Evolutionary conservation across 1,140 invertebrate species (phyloP).

Genomic region (Whitmania pigra): DNA sequence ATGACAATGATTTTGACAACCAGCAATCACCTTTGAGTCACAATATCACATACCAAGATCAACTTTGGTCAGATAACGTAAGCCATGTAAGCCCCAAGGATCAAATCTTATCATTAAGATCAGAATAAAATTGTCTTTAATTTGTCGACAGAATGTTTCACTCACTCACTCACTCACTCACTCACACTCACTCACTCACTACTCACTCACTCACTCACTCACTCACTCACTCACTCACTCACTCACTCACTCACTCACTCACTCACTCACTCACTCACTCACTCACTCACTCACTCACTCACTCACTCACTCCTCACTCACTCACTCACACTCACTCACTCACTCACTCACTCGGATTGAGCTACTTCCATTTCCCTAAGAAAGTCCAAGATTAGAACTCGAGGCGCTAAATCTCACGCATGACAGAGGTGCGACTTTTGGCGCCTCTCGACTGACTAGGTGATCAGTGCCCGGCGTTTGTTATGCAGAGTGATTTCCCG

Average conservation of each 20-base stretch:
- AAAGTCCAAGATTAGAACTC: not conserved
- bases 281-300: slow-evolving; percentile 9
- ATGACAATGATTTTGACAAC: no score
- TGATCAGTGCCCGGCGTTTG: not conserved
- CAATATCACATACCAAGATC: no score
- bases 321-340: slow-evolving; percentile 21
- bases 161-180: slow-evolving; percentile 2
- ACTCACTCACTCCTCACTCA: slow-evolving; percentile 17
- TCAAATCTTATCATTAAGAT: no score
- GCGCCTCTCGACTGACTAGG: not conserved
- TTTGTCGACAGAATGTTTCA: no score
- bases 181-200: slow-evolving; percentile 9
- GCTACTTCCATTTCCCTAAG: not conserved
- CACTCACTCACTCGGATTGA: slow-evolving; percentile 21
- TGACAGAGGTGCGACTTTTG: not conserved
- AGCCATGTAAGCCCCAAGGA: no score
- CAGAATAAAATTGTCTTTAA: no score
- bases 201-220: not conserved
- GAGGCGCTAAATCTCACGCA: not conserved
- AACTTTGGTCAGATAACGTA: no score
- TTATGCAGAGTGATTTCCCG: not conserved
- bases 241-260: slow-evolving; percentile 22
- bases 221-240: slow-evolving; percentile 20
- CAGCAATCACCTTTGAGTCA: no score
- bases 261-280: slow-evolving; percentile 18